Percentiles rank a stretch among this genome's conserved stretches.
These are phyloP conservation scores for Trypoxylus dichotomus DNA, from an alignment of 1,140 invertebrate genomes.

Conservation along the genomic window DNA sequence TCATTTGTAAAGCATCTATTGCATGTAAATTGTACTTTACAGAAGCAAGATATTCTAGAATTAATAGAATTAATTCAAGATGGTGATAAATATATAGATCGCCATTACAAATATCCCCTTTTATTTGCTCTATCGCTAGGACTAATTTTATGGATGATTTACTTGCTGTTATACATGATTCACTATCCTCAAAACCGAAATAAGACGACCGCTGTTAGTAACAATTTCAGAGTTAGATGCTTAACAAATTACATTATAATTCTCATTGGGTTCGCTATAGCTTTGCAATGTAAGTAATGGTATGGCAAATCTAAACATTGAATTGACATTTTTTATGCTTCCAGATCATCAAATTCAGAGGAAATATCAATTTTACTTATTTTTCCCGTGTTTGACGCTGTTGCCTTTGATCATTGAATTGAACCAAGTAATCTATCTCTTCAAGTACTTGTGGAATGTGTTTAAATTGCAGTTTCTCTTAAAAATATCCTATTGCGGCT, in stretches of 20 bases:
- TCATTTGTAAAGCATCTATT: neutral
- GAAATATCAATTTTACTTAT: neutral
- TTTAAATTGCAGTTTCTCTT: neutral
- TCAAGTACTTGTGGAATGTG: neutral
- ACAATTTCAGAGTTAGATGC: neutral
- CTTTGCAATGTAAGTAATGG: conserved; percentile 9
- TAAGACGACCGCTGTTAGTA: neutral
- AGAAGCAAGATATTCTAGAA: conserved; percentile 36
- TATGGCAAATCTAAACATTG: neutral
- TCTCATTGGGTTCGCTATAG: neutral
- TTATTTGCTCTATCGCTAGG: conserved; percentile 42
- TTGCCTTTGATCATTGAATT: neutral
- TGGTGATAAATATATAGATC: conserved; percentile 46
- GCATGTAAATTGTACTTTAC: conserved; percentile 27
- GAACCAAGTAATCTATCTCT: neutral
- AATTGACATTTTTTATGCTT: neutral
- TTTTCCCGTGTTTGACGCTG: neutral
- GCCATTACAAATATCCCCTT: conserved; percentile 41
- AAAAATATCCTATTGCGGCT: neutral
- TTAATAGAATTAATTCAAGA: conserved; percentile 39
- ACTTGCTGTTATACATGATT: conserved; percentile 35
- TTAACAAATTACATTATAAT: conserved; percentile 5
- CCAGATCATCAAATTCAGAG: neutral
- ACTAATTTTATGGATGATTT: conserved; percentile 45
- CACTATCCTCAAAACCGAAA: neutral